These are phyloP conservation scores for Eremobia ochroleuca DNA, from an alignment of 2,888 invertebrate genomes.

Conservation along the genomic window DNA sequence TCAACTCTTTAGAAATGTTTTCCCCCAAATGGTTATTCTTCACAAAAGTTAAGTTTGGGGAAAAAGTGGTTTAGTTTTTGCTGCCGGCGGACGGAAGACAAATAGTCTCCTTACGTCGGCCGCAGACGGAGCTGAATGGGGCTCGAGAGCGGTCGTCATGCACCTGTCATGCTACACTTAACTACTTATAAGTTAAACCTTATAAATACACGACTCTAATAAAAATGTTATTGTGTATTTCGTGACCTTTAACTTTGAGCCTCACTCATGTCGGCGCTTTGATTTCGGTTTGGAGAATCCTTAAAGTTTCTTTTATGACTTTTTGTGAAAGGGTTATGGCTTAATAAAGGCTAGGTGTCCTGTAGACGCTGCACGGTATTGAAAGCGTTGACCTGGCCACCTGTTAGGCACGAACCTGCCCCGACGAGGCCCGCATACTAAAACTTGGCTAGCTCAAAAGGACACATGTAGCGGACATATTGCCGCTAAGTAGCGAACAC, in stretches of 20 bases:
- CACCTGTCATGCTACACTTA: conserved; percentile 26
- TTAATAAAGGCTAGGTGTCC: conserved; percentile 39
- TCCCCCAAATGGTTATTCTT: conserved; percentile 67
- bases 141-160: conserved; percentile 45
- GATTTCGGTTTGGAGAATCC: conserved; percentile 51
- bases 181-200: conserved; percentile 21
- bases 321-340: conserved; percentile 27
- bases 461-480: conserved; percentile 45
- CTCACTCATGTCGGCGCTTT: conserved; percentile 37
- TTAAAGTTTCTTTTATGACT: conserved; percentile 54
- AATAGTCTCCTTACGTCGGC: conserved; percentile 72
- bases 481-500: conserved; percentile 29
- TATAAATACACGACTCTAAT: conserved; percentile 29
- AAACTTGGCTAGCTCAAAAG: conserved; percentile 39
- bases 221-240: conserved; percentile 23
- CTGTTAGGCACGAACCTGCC: conserved; percentile 38
- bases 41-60: conserved; percentile 67
- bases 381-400: conserved; percentile 37
- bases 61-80: conserved; percentile 74
- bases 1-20: conserved; percentile 63
- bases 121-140: conserved; percentile 64
- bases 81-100: conserved; percentile 67
- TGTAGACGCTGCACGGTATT: conserved; percentile 1
- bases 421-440: conserved; percentile 46
- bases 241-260: conserved; percentile 38